Conservation (phyloP, 2,113 vertebrate genomes). For the Varanus salvator region DNA sequence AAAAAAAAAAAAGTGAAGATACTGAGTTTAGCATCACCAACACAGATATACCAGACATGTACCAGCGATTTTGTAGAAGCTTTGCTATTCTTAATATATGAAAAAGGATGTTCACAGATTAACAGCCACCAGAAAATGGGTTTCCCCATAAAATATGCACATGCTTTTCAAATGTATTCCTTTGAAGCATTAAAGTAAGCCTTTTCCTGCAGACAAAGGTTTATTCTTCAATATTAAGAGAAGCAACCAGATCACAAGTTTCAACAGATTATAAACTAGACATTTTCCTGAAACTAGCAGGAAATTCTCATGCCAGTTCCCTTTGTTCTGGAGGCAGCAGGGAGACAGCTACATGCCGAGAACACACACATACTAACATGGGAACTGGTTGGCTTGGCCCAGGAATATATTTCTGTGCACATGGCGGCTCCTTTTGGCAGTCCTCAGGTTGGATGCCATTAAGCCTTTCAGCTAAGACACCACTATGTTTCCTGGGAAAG, state of each 20-base stretch:
- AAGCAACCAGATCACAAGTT: slow-evolving; percentile 67
- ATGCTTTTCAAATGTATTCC: neutral
- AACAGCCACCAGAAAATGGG: slow-evolving; percentile 9
- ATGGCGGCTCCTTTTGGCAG: slow-evolving; percentile 64
- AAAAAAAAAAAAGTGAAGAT: neutral
- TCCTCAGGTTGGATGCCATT: slow-evolving; percentile 63
- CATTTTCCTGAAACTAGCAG: slow-evolving; percentile 55
- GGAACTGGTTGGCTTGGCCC: slow-evolving; percentile 60
- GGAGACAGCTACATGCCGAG: slow-evolving; percentile 48
- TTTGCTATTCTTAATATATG: neutral
- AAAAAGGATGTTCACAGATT: neutral
- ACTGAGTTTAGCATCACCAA: neutral
- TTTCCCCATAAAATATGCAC: neutral
- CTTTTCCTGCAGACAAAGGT: slow-evolving; percentile 59
- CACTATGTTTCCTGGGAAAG: slow-evolving; percentile 72
- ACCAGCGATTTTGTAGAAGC: neutral
- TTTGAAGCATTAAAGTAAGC: slow-evolving; percentile 58
- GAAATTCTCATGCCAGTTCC: slow-evolving; percentile 52
- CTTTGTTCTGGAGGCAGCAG: slow-evolving; percentile 52
- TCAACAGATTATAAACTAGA: slow-evolving; percentile 71
- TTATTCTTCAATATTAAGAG: slow-evolving; percentile 63
- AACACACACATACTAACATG: slow-evolving; percentile 44
- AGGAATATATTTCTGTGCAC: slow-evolving; percentile 39
- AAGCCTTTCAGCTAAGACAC: slow-evolving; percentile 66
- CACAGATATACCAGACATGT: neutral